Evolutionary conservation across 2,113 vertebrate species (phyloP), one percentile per base, ranked within the genome.

Genomic region (Platycercus adscitus): DNA sequence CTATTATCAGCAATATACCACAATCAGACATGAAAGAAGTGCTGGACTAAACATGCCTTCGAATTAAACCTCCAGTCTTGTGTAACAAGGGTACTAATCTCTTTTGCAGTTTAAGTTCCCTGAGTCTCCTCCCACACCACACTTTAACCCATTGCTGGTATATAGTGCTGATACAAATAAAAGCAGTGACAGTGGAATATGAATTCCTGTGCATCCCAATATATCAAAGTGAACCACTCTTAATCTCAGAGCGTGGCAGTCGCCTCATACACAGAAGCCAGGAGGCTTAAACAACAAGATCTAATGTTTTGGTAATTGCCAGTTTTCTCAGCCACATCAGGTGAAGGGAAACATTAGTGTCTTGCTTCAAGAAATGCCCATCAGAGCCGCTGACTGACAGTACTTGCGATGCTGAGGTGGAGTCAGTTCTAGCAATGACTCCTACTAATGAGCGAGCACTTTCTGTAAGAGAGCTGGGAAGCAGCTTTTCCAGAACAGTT

Each of bases 151-250:
- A 0, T 18, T 17, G 21, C 41, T 65, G 37, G 2, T 17, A 17
- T 4, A 58, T 35, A 76, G 33, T 17, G 11, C 10, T 50, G 52
- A 11, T 26, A 28, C 26, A 39, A 52, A 25, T 9, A 15, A 47
- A 47, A 16, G 71, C 3, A 41, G 37, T 0, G 0, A 25, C 9
- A 37, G 16, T 24, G 17, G 65, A 60, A 53, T 7, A 4, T 0
- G 1, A 26, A 6, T 10, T 47, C 5, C 44, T n/a, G 10, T 21
- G 9, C 11, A 2, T 23, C 79, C 55, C 1, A 0, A 4, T 16
- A n/a, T 15, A 25, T 31, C 23, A 3, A 28, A 11, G 17, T 1
- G n/a, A 92, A 5, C n/a, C 10, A 4, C 66, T 31, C 43, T 14
- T 13, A 19, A 14, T 31, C 77, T 58, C 39, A 26, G 3, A 19